Evolutionary conservation across 2,797 vertebrate genomes (phyloP), one percentile per base, ranked within the genome.

Genomic region (Pipistrellus kuhlii): DNA sequence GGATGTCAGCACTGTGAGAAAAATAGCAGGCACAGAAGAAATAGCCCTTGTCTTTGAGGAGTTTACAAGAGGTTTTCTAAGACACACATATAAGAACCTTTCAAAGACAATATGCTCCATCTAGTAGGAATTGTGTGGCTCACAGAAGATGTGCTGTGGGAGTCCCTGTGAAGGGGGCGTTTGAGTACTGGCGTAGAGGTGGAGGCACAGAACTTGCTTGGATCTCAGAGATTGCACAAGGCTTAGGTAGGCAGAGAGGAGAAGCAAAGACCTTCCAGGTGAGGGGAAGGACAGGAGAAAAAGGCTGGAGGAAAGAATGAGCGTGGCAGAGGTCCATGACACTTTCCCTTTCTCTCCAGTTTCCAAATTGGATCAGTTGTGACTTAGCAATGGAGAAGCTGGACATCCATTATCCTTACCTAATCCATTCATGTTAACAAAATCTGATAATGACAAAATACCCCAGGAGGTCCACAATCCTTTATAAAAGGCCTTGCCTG

Each of bases 11-110:
- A 57, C 35, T 92, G 62, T 75, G 95, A 78, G 32, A 95, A 80
- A 81, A 27, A 2, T 6, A 68, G 69, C 84, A 86, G 85, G 32
- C 27, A 8, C 35, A 86, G 92, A 94, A 96, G 96, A 96, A 94
- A 85, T 8, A 21, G 48, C 80, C 68, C 92, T 96, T 96, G 90
- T 95, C 86, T 92, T 90, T 0, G 0, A 96, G 87, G 93, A 76
- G 59, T 91, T 94, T 91, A 93, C 90, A 96, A 95, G 93, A 5
- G 35, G 27, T 84, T 96, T 91, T 90, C 78, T 75, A 91, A 90
- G 51, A 57, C 27, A 90, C 27, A 93, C 78, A 81, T 32, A 62
- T 27, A 96, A 90, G 92, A 93, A 82, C 44, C 59, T 96, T 94
- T 88, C 90, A 71, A 59, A 91, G 88, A 88, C 94, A 96, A 81